Evolutionary conservation across 1,140 invertebrate genomes (phyloP).

Genomic region (Apocrypta bakeri): DNA sequence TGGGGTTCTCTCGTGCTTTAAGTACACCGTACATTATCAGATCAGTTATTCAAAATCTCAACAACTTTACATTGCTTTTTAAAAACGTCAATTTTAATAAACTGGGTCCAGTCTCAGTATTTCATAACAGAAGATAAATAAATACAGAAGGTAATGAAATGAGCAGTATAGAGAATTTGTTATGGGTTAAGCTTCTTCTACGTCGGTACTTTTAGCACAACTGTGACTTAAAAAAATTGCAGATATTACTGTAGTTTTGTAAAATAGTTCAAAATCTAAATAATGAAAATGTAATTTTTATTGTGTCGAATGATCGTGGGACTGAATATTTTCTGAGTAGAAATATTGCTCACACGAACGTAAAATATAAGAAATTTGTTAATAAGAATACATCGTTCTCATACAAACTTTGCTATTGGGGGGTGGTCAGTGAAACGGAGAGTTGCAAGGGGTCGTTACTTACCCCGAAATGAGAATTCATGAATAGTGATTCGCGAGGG

Average conservation of each 20-base stretch:
- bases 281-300: too few relatives aligned
- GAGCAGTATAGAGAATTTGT: too few relatives aligned
- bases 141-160: too few relatives aligned
- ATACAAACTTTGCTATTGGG: neutral
- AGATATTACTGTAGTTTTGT: neutral
- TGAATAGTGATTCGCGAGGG: neutral
- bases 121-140: neutral
- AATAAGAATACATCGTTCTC: neutral
- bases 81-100: neutral
- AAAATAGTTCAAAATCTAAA: neutral
- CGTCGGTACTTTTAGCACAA: slow-evolving; percentile 12
- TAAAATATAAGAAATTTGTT: neutral
- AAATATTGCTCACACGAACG: neutral
- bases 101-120: neutral
- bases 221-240: neutral
- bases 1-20: neutral
- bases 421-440: neutral
- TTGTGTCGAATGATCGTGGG: neutral
- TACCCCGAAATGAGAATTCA: neutral
- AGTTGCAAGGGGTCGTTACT: neutral
- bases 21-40: neutral
- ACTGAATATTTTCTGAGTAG: neutral
- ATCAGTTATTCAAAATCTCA: slow-evolving; percentile 1
- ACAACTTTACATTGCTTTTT: neutral
- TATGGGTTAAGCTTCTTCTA: neutral